These are phyloP conservation scores for Xyrauchen texanus DNA, from an alignment of 2,113 vertebrate species.

Conservation along the genomic window DNA sequence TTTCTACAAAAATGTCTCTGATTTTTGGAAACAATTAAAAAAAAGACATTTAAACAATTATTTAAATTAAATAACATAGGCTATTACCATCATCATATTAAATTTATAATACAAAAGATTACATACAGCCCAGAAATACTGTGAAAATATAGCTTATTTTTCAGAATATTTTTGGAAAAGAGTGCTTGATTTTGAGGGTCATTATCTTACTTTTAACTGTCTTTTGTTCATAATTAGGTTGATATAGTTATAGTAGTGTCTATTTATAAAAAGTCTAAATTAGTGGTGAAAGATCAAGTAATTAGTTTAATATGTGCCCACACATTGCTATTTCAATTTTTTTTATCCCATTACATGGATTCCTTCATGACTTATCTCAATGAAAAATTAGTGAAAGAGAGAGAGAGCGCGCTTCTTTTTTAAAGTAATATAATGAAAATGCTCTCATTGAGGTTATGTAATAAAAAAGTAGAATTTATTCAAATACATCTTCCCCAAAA, in stretches of 20 bases:
- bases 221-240: slow-evolving; percentile 1
- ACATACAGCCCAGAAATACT: neutral
- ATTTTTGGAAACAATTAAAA: neutral
- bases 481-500: slow-evolving; percentile 2
- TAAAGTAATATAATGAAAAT: neutral
- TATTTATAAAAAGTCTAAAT: neutral
- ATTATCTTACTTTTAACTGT: neutral
- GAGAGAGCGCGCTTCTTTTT: no score
- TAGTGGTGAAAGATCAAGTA: slow-evolving; percentile 5
- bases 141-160: neutral
- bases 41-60: no score
- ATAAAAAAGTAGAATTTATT: neutral
- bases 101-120: neutral
- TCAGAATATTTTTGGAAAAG: neutral
- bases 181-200: neutral
- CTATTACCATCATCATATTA: neutral
- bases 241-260: slow-evolving; percentile 10
- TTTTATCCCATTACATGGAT: neutral
- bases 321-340: slow-evolving; percentile 14
- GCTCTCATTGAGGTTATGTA: neutral
- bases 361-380: neutral
- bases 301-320: slow-evolving; percentile 9
- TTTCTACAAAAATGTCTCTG: neutral
- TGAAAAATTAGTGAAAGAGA: no score
- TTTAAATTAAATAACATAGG: neutral